These are phyloP conservation scores for Tympanuchus pallidicinctus DNA, from an alignment of 2,113 vertebrate genomes.

Conservation along the genomic window DNA sequence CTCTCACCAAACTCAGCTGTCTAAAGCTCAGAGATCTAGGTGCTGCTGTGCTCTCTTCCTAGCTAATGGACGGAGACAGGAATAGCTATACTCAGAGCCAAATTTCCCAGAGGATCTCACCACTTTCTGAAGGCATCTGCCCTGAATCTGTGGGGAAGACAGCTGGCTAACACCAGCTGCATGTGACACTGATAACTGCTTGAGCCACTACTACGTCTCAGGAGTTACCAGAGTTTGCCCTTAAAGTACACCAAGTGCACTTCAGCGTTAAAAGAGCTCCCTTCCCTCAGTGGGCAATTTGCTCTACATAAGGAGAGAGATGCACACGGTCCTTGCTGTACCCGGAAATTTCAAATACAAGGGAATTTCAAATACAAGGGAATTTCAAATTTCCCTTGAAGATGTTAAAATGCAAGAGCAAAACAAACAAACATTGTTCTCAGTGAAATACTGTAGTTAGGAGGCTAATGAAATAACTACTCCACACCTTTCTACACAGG, in stretches of 20 bases:
- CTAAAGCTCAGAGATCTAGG: background rate
- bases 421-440: background rate
- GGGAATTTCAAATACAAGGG: no score
- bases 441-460: background rate
- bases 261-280: background rate
- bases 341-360: no score
- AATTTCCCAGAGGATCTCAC: background rate
- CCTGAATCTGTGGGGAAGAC: background rate
- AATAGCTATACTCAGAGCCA: background rate
- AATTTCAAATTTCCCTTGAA: background rate
- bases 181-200: background rate
- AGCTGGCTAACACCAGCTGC: background rate
- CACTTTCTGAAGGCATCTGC: background rate
- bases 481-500: background rate
- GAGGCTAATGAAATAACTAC: background rate
- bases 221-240: slow-evolving; percentile 2
- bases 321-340: background rate
- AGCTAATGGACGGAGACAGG: slow-evolving; percentile 40
- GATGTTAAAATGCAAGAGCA: background rate
- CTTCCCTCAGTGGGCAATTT: background rate
- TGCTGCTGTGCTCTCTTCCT: background rate
- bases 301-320: background rate
- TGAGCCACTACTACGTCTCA: background rate
- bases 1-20: background rate
- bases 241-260: background rate